Evolutionary conservation across 2,797 vertebrate species (phyloP).

Genomic region (Siniperca undulata): DNA sequence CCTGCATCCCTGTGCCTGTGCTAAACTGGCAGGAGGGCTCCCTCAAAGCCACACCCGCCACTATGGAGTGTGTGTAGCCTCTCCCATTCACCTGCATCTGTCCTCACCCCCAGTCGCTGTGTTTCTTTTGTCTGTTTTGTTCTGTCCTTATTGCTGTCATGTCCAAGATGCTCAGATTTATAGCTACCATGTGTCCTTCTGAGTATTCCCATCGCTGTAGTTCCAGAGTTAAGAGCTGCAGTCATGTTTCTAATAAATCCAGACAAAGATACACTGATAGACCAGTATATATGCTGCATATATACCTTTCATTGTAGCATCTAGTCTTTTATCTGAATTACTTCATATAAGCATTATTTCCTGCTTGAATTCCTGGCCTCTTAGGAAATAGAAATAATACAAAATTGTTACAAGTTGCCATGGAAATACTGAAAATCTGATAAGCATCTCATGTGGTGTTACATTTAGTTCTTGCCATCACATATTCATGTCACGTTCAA

Average conservation of each 20-base stretch:
- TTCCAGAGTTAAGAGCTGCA: constrained; percentile 4
- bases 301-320: neutral
- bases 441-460: constrained; percentile 41
- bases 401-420: neutral
- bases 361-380: neutral
- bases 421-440: constrained; percentile 65
- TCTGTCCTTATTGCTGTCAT: constrained; percentile 20
- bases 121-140: constrained; percentile 39
- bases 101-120: constrained; percentile 34
- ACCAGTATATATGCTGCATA: neutral
- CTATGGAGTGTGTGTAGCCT: constrained; percentile 95
- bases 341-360: neutral
- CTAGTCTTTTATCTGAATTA: neutral
- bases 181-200: constrained; percentile 24
- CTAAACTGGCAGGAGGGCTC: constrained; percentile 93
- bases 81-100: constrained; percentile 77
- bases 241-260: constrained; percentile 1
- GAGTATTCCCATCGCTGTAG: constrained; percentile 63
- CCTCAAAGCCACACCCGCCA: constrained; percentile 87
- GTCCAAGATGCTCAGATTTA: constrained; percentile 50
- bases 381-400: neutral
- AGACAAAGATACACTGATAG: neutral
- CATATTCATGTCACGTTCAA: constrained; percentile 7
- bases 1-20: constrained; percentile 95
- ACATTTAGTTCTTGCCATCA: constrained; percentile 15